Conservation (phyloP, 2,888 invertebrate genomes). For the Strigamia maritima region DNA sequence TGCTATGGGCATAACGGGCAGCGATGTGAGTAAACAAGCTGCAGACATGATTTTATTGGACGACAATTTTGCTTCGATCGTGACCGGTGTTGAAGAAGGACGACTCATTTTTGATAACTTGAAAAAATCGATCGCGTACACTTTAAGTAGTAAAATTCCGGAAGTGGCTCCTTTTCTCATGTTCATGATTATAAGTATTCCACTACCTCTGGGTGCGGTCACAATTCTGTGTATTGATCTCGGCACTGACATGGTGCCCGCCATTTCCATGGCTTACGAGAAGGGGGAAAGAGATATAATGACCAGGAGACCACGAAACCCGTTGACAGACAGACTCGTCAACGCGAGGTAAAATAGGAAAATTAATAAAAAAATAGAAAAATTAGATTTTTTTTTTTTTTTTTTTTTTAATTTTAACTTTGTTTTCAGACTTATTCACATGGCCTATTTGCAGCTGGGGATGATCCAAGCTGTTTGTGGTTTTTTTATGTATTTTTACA, state of each 20-base stretch:
- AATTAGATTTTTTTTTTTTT: no score
- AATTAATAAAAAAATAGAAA: no score
- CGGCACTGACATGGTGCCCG: constrained; percentile 59
- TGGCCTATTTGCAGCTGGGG: constrained; percentile 56
- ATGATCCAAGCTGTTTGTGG: constrained; percentile 55
- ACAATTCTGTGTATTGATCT: constrained; percentile 58
- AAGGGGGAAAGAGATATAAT: constrained; percentile 58
- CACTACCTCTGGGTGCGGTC: constrained; percentile 57
- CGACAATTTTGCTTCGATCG: constrained; percentile 45
- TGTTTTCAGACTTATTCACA: constrained; percentile 50
- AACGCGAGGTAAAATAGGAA: no score
- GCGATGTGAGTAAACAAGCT: constrained; percentile 76
- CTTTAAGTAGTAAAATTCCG: constrained; percentile 57
- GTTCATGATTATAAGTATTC: constrained; percentile 54
- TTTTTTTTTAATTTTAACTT: no score
- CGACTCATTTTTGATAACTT: constrained; percentile 58
- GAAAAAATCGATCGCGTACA: constrained; percentile 59
- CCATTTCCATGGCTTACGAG: constrained; percentile 61
- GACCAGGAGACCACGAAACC: constrained; percentile 56
- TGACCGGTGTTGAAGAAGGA: constrained; percentile 46
- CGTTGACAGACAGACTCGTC: constrained; percentile 56
- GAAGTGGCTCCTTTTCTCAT: constrained; percentile 56
- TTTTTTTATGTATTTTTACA: constrained; percentile 49
- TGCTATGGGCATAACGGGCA: constrained; percentile 92
- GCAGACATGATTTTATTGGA: constrained; percentile 43